Base-by-base conservation (phyloP, 1,140 invertebrate species). In the Tachypleus tridentatus region DNA sequence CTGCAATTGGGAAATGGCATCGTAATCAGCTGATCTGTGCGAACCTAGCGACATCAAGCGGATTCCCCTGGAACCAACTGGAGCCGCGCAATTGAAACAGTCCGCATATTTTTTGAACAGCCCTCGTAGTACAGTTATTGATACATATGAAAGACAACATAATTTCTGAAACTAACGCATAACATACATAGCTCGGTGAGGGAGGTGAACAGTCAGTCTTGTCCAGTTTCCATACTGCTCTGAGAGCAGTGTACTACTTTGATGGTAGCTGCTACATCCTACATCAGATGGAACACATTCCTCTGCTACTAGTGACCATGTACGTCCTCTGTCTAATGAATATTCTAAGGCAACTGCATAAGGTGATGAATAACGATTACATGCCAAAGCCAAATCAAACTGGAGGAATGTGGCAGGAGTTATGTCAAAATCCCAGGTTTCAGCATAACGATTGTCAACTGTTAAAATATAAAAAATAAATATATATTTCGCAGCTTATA, bases 361-460 rank as follows among this genome's bases (percentile, higher is more conserved):
- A 29, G 29, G 29, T 54, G 53, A 54, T 54, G 53, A 54, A 54
- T 7, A 61, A 67, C 70, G 67, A 9, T 74, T 73, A 67, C 77
- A 79, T 2, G 74, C 75, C 71, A 79, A 74, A 50, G 74, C 74
- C 6, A 80, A 73, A 67, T 80, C 77, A 72, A 79, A 80, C 69
- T 80, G 78, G 0, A 80, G 69, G 61, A 80, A 78, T 6, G 76
- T 76, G 6, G 78, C 75, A 5, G 75, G 73, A 10, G 72, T 75
- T 11, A 78, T 73, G 54, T 76, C 70, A 61, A 76, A 77, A 64
- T 80, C 79, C 76, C 78, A 79, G 0, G 78, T 80, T 66, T 79
- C 78, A 29, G 77, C 78, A 69, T 75, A 78, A 58, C 74, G 67
- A 47, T 67, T 63, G 64, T 64, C 63, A 54, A 60, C 66, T 64